Conservation (phyloP, 2,113 vertebrate species). For the Scolopax mira region DNA sequence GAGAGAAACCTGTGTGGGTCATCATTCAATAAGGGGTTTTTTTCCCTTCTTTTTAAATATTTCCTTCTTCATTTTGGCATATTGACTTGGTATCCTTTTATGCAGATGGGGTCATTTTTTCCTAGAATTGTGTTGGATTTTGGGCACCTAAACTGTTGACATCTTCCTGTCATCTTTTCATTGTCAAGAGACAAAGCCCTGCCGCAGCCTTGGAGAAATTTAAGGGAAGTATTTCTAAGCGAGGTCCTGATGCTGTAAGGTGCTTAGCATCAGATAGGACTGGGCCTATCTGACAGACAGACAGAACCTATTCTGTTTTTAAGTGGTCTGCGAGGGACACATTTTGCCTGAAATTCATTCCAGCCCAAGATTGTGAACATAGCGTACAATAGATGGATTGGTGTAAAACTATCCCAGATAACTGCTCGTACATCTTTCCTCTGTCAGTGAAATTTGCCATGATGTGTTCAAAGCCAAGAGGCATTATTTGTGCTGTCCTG, state of each 20-base stretch:
- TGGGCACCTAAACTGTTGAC: background rate
- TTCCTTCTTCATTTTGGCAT: background rate
- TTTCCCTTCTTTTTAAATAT: background rate
- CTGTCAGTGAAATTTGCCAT: slow-evolving; percentile 68
- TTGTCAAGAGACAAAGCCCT: slow-evolving; percentile 41
- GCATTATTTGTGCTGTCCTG: slow-evolving; percentile 72
- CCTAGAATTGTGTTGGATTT: background rate
- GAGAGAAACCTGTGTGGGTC: background rate
- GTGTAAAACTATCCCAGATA: slow-evolving; percentile 70
- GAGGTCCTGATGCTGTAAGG: slow-evolving; percentile 38
- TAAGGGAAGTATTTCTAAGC: slow-evolving; percentile 11
- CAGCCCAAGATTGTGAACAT: slow-evolving; percentile 53
- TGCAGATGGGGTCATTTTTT: background rate
- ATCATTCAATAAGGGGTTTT: background rate
- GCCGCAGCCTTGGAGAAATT: background rate
- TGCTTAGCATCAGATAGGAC: slow-evolving; percentile 58
- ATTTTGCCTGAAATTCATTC: slow-evolving; percentile 59
- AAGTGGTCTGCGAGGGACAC: slow-evolving; percentile 22
- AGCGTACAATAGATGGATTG: slow-evolving; percentile 65
- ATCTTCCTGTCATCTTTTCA: slow-evolving; percentile 43
- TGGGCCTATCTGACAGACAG: too few relatives aligned
- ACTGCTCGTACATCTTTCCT: slow-evolving; percentile 64
- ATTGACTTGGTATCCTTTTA: background rate
- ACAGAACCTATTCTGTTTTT: slow-evolving; percentile 54
- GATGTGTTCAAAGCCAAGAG: slow-evolving; percentile 68